Evolutionary conservation across 2,113 vertebrate species (phyloP).

Genomic region (Henicopernis longicauda): DNA sequence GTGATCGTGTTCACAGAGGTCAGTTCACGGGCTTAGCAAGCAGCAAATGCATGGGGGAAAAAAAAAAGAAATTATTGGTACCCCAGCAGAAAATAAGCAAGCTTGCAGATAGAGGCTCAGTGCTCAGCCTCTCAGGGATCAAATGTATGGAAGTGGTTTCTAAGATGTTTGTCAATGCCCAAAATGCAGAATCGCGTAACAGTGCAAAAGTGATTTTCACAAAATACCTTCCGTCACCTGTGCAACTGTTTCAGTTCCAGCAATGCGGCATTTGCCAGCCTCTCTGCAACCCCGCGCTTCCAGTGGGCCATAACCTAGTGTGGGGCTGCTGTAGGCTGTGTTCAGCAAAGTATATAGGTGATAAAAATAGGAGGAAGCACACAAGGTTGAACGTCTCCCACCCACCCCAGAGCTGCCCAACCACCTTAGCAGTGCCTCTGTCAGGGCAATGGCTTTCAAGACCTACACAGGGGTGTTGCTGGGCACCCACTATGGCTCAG

Average conservation of each 20-base stretch:
- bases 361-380: neutral
- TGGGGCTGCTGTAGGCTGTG: neutral
- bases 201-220: neutral
- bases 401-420: neutral
- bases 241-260: neutral
- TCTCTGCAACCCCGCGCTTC: neutral
- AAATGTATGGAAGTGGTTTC: neutral
- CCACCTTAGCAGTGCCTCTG: neutral
- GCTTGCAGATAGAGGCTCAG: neutral
- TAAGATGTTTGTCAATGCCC: neutral
- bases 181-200: neutral
- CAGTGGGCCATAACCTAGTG: neutral
- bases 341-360: neutral
- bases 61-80: neutral
- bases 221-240: neutral
- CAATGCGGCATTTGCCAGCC: neutral
- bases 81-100: neutral
- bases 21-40: neutral
- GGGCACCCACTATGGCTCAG: neutral
- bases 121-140: neutral
- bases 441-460: neutral
- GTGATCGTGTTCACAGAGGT: neutral
- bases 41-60: neutral
- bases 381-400: neutral
- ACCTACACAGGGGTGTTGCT: neutral